Percentiles rank a stretch among this genome's conserved stretches.
Conservation (phyloP, 2,797 vertebrate species). For the Tragopan temminckii region DNA sequence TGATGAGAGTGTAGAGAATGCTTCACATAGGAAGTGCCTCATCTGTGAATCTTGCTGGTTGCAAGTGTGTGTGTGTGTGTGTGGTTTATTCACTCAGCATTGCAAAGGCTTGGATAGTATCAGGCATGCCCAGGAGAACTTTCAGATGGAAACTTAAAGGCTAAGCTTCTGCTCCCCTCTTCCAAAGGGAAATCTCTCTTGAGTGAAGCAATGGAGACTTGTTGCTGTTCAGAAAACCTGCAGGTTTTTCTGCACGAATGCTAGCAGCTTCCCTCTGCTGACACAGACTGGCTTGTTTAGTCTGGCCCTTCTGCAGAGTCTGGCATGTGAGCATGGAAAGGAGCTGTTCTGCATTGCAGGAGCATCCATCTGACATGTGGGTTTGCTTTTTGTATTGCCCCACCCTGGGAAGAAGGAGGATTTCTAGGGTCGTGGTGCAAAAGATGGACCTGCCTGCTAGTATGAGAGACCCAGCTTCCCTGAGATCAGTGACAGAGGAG, state of each 20-base stretch:
- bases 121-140: background rate
- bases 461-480: background rate
- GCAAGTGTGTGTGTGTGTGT: rapidly evolving
- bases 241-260: rapidly evolving
- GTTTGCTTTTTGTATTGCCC: background rate
- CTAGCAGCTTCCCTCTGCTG: background rate
- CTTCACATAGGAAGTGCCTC: rapidly evolving
- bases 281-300: background rate
- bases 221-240: background rate
- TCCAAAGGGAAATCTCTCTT: rapidly evolving
- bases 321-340: background rate
- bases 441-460: background rate
- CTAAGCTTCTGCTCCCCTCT: too few species aligned
- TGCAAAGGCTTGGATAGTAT: background rate
- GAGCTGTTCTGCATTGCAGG: background rate
- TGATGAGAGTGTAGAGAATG: background rate
- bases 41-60: rapidly evolving
- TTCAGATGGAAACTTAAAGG: background rate
- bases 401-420: background rate
- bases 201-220: background rate
- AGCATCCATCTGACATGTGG: rapidly evolving
- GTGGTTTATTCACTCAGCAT: rapidly evolving
- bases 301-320: background rate
- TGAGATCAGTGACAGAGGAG: rapidly evolving
- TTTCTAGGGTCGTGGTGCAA: background rate